These are phyloP conservation scores for Ageneiosus marmoratus DNA, from an alignment of 2,113 vertebrate genomes.

Conservation along the genomic window DNA sequence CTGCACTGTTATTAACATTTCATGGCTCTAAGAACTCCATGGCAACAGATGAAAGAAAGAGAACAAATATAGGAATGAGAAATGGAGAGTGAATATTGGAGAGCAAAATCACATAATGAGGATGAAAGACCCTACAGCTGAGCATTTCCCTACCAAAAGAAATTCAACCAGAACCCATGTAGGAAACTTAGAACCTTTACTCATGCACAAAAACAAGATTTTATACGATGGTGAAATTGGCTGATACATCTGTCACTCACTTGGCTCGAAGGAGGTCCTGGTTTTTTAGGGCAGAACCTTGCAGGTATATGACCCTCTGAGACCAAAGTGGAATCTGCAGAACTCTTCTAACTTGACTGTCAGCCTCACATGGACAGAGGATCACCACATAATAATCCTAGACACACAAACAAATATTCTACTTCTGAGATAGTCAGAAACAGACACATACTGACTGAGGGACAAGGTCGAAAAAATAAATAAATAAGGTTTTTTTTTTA, in stretches of 20 bases:
- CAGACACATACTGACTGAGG: not conserved
- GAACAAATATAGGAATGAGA: not conserved
- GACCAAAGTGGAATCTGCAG: slow-evolving; percentile 97
- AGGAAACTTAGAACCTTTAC: not conserved
- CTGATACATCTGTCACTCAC: slow-evolving; percentile 71
- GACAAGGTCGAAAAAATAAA: not conserved
- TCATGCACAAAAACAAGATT: not conserved
- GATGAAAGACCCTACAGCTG: not conserved
- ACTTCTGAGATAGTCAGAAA: not conserved
- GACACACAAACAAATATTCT: slow-evolving; percentile 26
- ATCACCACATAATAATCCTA: slow-evolving; percentile 98
- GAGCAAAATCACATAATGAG: not conserved
- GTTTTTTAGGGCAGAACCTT: slow-evolving; percentile 95
- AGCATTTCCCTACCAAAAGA: not conserved
- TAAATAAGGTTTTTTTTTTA: too few relatives aligned
- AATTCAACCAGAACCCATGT: not conserved
- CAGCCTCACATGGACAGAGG: slow-evolving; percentile 93
- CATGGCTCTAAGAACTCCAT: slow-evolving; percentile 31
- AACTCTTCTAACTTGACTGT: slow-evolving; percentile 90
- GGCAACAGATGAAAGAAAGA: slow-evolving; percentile 31
- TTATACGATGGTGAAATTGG: slow-evolving; percentile 3
- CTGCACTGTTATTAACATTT: slow-evolving; percentile 37
- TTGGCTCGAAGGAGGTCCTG: slow-evolving; percentile 96
- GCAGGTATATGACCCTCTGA: slow-evolving; percentile 94
- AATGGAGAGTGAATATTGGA: not conserved